These are phyloP conservation scores for Dicerorhinus sumatrensis DNA, from an alignment of 2,113 vertebrate genomes.

Conservation along the genomic window DNA sequence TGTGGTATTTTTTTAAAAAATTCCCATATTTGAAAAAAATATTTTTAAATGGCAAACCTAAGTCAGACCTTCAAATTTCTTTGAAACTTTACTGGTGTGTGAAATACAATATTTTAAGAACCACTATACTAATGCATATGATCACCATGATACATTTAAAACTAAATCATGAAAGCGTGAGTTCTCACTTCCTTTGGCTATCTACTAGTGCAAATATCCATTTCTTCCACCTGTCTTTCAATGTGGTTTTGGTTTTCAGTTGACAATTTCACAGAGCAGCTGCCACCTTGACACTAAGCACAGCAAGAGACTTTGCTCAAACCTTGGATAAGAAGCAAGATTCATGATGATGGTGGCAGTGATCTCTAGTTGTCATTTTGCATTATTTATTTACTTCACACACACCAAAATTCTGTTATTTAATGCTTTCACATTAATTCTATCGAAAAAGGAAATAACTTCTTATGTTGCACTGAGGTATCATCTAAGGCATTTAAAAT, in stretches of 20 bases:
- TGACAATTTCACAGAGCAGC: constrained; percentile 28
- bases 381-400: neutral
- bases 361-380: constrained; percentile 15
- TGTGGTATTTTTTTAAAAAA: neutral
- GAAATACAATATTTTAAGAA: neutral
- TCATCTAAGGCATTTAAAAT: constrained; percentile 23
- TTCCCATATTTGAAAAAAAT: neutral
- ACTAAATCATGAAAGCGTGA: neutral
- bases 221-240: constrained; percentile 38
- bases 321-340: neutral
- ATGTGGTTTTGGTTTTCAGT: constrained; percentile 46
- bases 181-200: neutral
- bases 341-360: neutral
- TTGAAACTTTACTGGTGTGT: neutral
- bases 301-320: neutral
- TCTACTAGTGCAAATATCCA: neutral
- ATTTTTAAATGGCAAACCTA: neutral
- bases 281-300: constrained; percentile 34
- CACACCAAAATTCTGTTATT: neutral
- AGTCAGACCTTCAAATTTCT: neutral
- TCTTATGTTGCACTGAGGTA: neutral
- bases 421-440: neutral
- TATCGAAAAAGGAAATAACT: neutral
- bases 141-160: neutral
- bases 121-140: neutral